Conservation (phyloP, 2,888 invertebrate species). For the Campaea margaritaria region DNA sequence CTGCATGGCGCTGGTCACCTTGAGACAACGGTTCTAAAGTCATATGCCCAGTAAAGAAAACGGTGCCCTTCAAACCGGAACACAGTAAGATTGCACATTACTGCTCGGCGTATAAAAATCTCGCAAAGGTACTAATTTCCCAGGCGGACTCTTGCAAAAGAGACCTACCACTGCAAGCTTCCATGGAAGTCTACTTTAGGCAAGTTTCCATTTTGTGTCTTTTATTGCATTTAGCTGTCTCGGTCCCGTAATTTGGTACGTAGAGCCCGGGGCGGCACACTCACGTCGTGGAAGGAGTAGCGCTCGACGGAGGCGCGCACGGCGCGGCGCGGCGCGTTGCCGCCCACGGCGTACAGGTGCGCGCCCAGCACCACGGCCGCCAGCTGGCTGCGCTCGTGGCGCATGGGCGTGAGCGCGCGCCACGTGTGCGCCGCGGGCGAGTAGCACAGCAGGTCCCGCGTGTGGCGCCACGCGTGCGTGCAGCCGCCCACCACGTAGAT, state of each 20-base stretch:
- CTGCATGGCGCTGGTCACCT: no score
- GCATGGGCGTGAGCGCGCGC: constrained; percentile 91
- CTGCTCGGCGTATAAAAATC: no score
- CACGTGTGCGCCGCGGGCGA: constrained; percentile 93
- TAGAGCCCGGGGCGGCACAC: constrained; percentile 6
- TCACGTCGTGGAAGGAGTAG: constrained; percentile 92
- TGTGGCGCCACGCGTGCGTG: constrained; percentile 91
- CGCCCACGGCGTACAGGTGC: constrained; percentile 94
- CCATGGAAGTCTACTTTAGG: no score
- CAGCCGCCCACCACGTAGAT: constrained; percentile 97
- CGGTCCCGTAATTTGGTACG: not conserved
- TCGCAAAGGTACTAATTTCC: no score
- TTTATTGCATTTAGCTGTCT: no score
- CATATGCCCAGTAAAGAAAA: no score
- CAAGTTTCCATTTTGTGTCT: no score
- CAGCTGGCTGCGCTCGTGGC: constrained; percentile 93
- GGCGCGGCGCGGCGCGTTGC: constrained; percentile 92
- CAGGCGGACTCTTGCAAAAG: no score
- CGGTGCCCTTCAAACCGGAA: no score
- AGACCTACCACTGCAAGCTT: no score
- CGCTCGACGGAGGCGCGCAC: constrained; percentile 93
- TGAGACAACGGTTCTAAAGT: no score
- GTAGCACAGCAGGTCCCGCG: constrained; percentile 92
- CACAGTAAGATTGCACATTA: no score
- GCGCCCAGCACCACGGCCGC: constrained; percentile 94